Conservation (phyloP, 2,797 vertebrate species). For the Tenualosa ilisha region DNA sequence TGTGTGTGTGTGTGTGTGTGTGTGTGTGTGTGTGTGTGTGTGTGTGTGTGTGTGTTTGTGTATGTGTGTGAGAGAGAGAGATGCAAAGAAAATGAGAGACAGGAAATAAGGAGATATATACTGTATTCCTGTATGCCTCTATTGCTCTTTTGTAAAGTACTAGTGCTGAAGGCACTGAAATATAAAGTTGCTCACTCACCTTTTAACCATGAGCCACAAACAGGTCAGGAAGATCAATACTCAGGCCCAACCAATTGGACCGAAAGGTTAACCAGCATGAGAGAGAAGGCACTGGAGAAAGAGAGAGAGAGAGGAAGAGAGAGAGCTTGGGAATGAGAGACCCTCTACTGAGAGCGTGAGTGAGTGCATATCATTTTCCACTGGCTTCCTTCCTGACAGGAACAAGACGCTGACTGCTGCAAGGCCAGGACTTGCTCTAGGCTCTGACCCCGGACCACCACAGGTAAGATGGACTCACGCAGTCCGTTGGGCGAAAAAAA, state of each 20-base stretch:
- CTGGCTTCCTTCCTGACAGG: background rate
- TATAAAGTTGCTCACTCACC: background rate
- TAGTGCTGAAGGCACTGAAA: background rate
- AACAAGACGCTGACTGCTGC: background rate
- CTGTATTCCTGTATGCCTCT: too few species aligned
- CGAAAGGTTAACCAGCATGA: background rate
- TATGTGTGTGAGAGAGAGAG: too few species aligned
- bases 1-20: too few species aligned
- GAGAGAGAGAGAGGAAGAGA: background rate
- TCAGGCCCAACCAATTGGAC: background rate
- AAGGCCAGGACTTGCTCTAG: background rate
- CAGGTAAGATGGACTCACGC: background rate
- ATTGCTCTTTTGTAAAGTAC: background rate
- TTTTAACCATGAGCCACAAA: background rate
- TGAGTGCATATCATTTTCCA: slow-evolving; percentile 5
- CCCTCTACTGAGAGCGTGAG: background rate
- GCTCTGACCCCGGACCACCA: background rate
- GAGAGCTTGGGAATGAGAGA: background rate
- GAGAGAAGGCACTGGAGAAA: too few species aligned
- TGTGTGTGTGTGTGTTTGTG: too few species aligned
- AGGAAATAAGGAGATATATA: too few species aligned
- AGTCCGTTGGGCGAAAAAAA: background rate
- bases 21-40: too few species aligned
- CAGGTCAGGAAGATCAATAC: background rate
- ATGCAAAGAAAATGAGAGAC: background rate